Conservation (phyloP, 2,113 vertebrate species). For the Rhinolophus ferrumequinum region DNA sequence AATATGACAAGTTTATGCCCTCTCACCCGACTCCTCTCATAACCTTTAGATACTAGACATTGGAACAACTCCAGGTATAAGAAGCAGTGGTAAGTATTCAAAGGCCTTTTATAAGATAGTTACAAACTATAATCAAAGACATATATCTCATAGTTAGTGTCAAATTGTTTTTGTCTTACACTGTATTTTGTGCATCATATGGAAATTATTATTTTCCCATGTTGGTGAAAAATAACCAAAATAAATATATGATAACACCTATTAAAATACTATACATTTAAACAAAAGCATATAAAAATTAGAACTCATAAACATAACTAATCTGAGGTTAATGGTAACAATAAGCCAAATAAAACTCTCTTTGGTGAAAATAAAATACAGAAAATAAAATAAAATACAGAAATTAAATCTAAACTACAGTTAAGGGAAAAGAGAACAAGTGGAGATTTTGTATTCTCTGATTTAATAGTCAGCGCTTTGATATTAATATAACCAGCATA, state of each 20-base stretch:
- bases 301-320: neutral
- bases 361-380: conserved; percentile 11
- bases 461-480: neutral
- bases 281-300: neutral
- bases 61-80: neutral
- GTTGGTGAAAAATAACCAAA: neutral
- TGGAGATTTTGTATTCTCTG: neutral
- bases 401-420: neutral
- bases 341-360: neutral
- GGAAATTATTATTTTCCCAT: neutral
- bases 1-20: neutral
- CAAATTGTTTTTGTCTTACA: neutral
- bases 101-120: neutral
- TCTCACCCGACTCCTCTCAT: neutral
- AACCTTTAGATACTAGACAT: neutral
- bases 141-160: neutral
- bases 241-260: neutral
- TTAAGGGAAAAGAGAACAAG: neutral
- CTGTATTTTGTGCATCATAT: neutral
- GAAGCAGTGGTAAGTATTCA: neutral
- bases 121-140: neutral
- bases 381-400: no score
- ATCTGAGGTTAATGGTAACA: neutral
- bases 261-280: neutral
- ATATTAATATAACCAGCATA: neutral